These are phyloP conservation scores for Tiaroga cobitis DNA, from an alignment of 2,797 vertebrate genomes.

Conservation along the genomic window DNA sequence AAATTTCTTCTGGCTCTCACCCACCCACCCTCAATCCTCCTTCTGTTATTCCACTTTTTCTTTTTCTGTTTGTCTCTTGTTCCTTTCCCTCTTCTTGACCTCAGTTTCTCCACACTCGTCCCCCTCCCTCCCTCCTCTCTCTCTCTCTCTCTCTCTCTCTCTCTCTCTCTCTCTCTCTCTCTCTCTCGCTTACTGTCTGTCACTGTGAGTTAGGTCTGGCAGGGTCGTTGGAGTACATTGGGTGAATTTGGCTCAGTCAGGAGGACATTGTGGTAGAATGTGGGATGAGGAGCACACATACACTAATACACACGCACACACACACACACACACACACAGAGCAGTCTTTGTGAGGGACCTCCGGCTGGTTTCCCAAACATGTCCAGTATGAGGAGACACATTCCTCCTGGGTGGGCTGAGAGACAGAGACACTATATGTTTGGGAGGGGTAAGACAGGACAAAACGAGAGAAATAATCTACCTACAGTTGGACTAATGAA, in stretches of 20 bases:
- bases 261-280: slow-evolving; percentile 56
- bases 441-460: neutral
- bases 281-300: slow-evolving; percentile 51
- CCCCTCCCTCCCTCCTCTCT: neutral
- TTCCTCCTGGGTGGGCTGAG: slow-evolving; percentile 61
- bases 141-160: neutral
- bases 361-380: slow-evolving; percentile 54
- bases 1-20: slow-evolving; percentile 2
- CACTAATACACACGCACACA: slow-evolving; percentile 53
- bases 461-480: slow-evolving; percentile 3
- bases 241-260: slow-evolving; percentile 54
- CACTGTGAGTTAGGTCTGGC: slow-evolving; percentile 53
- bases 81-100: slow-evolving; percentile 39
- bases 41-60: slow-evolving; percentile 11
- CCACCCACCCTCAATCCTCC: neutral
- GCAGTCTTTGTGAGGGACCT: slow-evolving; percentile 60
- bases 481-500: slow-evolving; percentile 20
- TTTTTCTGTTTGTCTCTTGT: slow-evolving; percentile 25
- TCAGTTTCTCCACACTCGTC: neutral
- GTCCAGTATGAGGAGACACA: slow-evolving; percentile 52
- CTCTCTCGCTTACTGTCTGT: slow-evolving; percentile 21
- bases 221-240: slow-evolving; percentile 54
- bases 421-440: slow-evolving; percentile 40
- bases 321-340: slow-evolving; percentile 55
- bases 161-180: neutral